phyloP scores from a whole-genome alignment of 2,888 invertebrate species.

The Phragmatobia fuliginosa region DNA sequence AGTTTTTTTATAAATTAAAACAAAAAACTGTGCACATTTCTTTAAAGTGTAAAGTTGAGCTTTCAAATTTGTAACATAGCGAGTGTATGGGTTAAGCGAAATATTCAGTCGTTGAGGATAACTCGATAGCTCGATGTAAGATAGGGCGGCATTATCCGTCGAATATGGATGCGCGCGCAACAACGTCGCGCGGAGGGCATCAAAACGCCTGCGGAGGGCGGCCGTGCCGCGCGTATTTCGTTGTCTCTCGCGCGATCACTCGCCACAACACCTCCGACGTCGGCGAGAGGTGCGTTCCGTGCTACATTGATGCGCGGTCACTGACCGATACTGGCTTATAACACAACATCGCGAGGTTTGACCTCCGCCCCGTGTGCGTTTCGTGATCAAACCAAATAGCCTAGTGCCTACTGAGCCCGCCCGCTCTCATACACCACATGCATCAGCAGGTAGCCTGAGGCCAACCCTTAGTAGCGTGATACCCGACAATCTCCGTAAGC shows the following conservation, averaged over 20 bases:
- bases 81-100: slow-evolving; percentile 73
- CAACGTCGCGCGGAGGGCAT: slow-evolving; percentile 82
- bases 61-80: slow-evolving; percentile 63
- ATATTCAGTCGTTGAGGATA: slow-evolving; percentile 72
- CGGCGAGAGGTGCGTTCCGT: slow-evolving; percentile 67
- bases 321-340: slow-evolving; percentile 73
- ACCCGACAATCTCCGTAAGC: slow-evolving; percentile 70
- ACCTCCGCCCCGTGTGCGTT: slow-evolving; percentile 55
- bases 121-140: slow-evolving; percentile 83
- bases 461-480: slow-evolving; percentile 76
- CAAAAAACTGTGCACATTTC: slow-evolving; percentile 38
- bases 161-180: slow-evolving; percentile 80
- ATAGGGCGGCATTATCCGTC: slow-evolving; percentile 83
- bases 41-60: slow-evolving; percentile 53
- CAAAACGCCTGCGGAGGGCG: slow-evolving; percentile 85
- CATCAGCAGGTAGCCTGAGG: slow-evolving; percentile 72
- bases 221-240: slow-evolving; percentile 77
- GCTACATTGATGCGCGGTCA: slow-evolving; percentile 69
- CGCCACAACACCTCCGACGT: slow-evolving; percentile 72
- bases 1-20: slow-evolving; percentile 3
- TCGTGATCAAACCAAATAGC: slow-evolving; percentile 36
- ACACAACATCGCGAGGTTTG: slow-evolving; percentile 50
- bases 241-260: slow-evolving; percentile 69
- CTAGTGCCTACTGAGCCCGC: slow-evolving; percentile 46
- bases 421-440: slow-evolving; percentile 54